These are phyloP conservation scores for Thamnophis sirtalis DNA, from an alignment of 2,113 vertebrate species.

Conservation along the genomic window DNA sequence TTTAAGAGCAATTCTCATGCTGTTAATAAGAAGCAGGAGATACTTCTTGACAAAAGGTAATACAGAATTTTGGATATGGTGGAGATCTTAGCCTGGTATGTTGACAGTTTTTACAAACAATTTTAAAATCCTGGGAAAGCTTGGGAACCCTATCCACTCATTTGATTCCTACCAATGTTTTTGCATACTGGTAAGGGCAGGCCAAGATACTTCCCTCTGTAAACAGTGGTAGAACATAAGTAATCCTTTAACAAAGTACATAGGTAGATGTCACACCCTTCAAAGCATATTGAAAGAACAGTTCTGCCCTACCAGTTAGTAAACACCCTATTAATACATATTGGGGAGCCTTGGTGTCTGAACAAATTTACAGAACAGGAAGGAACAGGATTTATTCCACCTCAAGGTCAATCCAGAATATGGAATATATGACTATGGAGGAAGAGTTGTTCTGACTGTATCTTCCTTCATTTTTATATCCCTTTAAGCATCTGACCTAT, in stretches of 20 bases:
- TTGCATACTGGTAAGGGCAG: background rate
- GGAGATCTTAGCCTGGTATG: slow-evolving; percentile 2
- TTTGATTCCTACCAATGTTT: slow-evolving; percentile 20
- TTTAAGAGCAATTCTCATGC: background rate
- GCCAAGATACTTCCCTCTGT: slow-evolving; percentile 5
- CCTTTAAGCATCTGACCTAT: background rate
- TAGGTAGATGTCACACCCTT: slow-evolving; percentile 19
- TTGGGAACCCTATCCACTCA: slow-evolving; percentile 9
- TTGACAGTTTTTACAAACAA: background rate
- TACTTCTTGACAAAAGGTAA: background rate
- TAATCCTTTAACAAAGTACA: slow-evolving; percentile 11
- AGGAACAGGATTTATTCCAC: background rate
- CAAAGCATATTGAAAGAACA: slow-evolving; percentile 29
- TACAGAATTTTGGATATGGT: background rate
- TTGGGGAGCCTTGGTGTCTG: background rate
- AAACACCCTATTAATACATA: slow-evolving; percentile 15
- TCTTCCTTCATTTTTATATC: background rate
- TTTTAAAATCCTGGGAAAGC: slow-evolving; percentile 11
- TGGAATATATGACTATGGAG: background rate
- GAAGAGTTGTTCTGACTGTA: background rate
- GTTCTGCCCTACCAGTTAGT: slow-evolving; percentile 27
- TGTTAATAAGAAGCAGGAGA: background rate
- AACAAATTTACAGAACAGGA: slow-evolving; percentile 1
- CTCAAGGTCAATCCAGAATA: background rate
- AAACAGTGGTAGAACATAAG: slow-evolving; percentile 9